A percentile compares a stretch with the other conserved stretches of the same genome.
Evolutionary conservation across 2,797 vertebrate species (phyloP).

Genomic region (Rhinichthys osculus): DNA sequence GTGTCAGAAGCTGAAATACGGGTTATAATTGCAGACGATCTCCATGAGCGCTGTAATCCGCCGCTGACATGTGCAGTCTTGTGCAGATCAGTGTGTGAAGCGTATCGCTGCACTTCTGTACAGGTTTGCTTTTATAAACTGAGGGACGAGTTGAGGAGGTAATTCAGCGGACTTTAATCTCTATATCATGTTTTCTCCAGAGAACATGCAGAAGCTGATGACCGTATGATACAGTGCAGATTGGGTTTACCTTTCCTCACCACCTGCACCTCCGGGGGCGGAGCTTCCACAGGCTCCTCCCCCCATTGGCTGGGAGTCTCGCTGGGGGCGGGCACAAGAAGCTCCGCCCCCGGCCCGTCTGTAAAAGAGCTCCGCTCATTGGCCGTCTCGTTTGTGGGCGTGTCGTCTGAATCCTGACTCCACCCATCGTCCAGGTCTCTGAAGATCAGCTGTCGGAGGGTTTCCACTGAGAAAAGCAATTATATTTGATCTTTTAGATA

Average conservation of each 20-base stretch:
- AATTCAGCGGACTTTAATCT: not conserved
- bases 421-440: constrained; percentile 72
- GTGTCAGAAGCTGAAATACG: not conserved
- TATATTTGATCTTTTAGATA: no score
- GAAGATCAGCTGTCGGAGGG: constrained; percentile 75
- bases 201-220: no score
- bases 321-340: constrained; percentile 58
- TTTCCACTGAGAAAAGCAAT: constrained; percentile 73
- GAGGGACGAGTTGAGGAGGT: not conserved
- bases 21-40: not conserved
- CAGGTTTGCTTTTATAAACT: not conserved
- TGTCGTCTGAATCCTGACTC: constrained; percentile 77
- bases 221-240: not conserved
- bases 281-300: constrained; percentile 57
- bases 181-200: not conserved
- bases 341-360: constrained; percentile 54
- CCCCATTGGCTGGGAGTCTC: constrained; percentile 61
- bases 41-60: not conserved
- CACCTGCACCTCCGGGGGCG: constrained; percentile 60
- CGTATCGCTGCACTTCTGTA: no score
- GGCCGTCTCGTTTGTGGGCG: constrained; percentile 77
- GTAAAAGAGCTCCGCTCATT: constrained; percentile 62
- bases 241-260: constrained; percentile 76
- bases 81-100: not conserved
- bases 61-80: not conserved